Evolutionary conservation across 2,888 invertebrate species (phyloP).

Genomic region (Calliphora vomitoria): DNA sequence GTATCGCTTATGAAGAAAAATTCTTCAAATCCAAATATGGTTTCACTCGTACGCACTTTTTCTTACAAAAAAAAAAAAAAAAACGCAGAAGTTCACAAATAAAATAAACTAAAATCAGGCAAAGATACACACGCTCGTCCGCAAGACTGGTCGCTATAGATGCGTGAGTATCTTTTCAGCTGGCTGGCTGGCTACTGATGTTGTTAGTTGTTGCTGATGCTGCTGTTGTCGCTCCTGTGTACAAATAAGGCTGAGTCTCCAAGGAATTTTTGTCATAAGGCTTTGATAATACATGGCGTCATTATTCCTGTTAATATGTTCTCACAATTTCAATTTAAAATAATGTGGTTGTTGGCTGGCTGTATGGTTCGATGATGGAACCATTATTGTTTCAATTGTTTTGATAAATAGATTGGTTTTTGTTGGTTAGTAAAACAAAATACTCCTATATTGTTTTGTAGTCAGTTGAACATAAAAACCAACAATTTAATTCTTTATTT

Average conservation of each 20-base stretch:
- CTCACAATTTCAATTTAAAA: conserved; percentile 73
- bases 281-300: conserved; percentile 73
- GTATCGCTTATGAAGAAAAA: conserved; percentile 67
- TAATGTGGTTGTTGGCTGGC: conserved; percentile 31
- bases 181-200: conserved; percentile 1
- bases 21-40: conserved; percentile 70
- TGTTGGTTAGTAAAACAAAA: conserved; percentile 28
- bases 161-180: conserved; percentile 29
- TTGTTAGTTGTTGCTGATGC: conserved; percentile 41
- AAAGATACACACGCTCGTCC: conserved; percentile 19
- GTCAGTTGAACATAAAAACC: conserved; percentile 25
- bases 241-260: conserved; percentile 74
- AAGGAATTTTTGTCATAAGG: conserved; percentile 74
- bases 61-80: conserved; percentile 20
- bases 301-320: conserved; percentile 74
- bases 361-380: conserved; percentile 16
- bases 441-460: not conserved
- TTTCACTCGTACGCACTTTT: conserved; percentile 62
- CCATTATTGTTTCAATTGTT: conserved; percentile 9
- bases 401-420: conserved; percentile 27
- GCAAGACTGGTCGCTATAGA: not conserved
- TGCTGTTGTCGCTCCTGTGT: conserved; percentile 71
- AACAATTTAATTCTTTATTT: conserved; percentile 62
- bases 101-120: conserved; percentile 1
- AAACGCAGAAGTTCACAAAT: not conserved